Evolutionary conservation across 2,797 vertebrate species (phyloP), one percentile per base, ranked within the genome.

Genomic region (Cryptoprocta ferox): DNA sequence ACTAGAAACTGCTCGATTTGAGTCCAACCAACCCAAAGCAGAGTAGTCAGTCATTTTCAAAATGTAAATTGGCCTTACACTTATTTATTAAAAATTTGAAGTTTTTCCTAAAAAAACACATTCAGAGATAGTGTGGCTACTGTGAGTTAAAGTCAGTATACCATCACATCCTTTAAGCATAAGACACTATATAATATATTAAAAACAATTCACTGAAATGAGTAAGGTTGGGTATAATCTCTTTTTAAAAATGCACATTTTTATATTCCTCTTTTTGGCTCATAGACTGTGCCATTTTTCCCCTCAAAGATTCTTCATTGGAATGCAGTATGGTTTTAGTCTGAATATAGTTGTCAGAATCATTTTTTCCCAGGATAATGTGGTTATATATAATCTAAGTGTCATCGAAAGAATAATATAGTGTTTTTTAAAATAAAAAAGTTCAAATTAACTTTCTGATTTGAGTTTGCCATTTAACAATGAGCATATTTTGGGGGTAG

Each of bases 81-180:
- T 95, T 85, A 95, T 42, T 75, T 73, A n/a, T 70, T 39, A 21
- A 97, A 97, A 98, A 97, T 71, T 91, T 84, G 80, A 89, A 98
- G 63, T 50, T 97, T 2, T 93, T 97, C 21, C 93, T 97, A 92
- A 97, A 98, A 28, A 97, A 97, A 92, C 0, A 90, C 79, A 93
- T 6, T 93, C 56, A 66, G 56, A 87, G 50, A 96, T 63, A 50
- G 68, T 86, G 56, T 50, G 26, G 28, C 61, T 97, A 63, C 2
- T 91, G 24, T 94, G 94, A 97, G 75, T 96, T 96, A 81, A 75
- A 97, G 78, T 37, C 73, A 94, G 42, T 65, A 96, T 48, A 28
- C 87, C 35, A 82, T 93, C 37, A 66, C 4, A 88, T 6, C 32
- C 42, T 16, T 89, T 87, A 78, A 96, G 24, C 21, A 84, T n/a